Base-by-base conservation (phyloP, 2,888 invertebrate species). In the Nymphalis c-album region DNA sequence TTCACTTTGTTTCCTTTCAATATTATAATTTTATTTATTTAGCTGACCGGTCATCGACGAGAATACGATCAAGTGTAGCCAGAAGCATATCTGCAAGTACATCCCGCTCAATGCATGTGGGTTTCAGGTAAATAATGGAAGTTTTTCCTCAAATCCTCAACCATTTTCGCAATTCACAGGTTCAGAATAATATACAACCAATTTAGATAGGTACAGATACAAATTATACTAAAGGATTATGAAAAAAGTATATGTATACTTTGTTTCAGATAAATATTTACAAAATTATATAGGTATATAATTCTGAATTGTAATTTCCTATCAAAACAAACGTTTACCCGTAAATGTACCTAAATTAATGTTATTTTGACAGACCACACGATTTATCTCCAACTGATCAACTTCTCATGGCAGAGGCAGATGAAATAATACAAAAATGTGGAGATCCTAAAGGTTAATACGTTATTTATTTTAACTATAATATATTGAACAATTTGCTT, bases 401-500 rank as follows among this genome's bases (percentile, higher is more conserved):
- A 73, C 74, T 81, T 59, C 71, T 92, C 17, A 78, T 91, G 66
- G 76, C 82, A 1, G 91, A 92, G 78, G 91, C 90, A 1, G 91
- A 91, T 73, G 90, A 90, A 79, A 89, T 91, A 61, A 77, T 91
- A 64, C 86, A 85, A 71, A 91, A 88, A 76, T 90, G 86, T 72
- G 88, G 88, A 5, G 86, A 89, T 72, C 79, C 84, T 31, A 84
- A 85, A 82, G 85, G 91, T 89, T 71, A 68, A 31, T 55, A 31
- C 7, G 8, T 55, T 16, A 7, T 16, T 31, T 31, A 53, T 53
- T n/a, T 16, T 48, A 18, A 17, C 18, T 6, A 48, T 48, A n/a
- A 5, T 18, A 18, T 40, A 13, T 40, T 40, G 40, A 40, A 0
- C 2, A 40, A 40, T 3, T 22, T 40, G 40, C 40, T 13, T 3